Conservation (phyloP, 2,888 invertebrate species). For the Cylloceria caligata region DNA sequence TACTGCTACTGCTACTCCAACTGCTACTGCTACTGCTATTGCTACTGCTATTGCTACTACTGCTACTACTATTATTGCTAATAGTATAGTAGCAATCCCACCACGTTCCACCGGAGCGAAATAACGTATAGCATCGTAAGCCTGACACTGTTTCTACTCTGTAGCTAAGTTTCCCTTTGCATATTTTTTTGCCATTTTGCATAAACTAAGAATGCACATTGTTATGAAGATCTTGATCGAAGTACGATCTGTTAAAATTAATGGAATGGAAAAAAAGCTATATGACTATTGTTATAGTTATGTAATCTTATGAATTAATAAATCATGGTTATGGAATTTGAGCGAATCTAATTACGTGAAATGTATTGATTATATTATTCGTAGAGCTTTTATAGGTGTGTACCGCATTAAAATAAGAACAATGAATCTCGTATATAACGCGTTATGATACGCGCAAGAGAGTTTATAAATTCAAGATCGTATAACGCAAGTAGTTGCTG, state of each 20-base stretch:
- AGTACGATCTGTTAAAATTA: too few relatives aligned
- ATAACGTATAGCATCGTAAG: constrained; percentile 34
- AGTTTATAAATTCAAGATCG: background rate
- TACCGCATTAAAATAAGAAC: background rate
- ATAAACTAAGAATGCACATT: too few relatives aligned
- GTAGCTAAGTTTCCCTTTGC: too few relatives aligned
- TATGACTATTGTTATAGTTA: too few relatives aligned
- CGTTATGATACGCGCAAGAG: background rate
- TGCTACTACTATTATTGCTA: background rate
- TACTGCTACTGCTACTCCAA: too few relatives aligned
- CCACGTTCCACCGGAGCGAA: constrained; percentile 34
- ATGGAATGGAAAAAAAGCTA: too few relatives aligned
- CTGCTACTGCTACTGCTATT: background rate
- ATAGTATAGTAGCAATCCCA: constrained; percentile 24
- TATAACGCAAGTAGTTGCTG: background rate
- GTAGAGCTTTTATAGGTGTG: background rate
- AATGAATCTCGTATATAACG: background rate
- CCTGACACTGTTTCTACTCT: background rate
- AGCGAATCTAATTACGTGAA: too few relatives aligned
- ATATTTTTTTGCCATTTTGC: too few relatives aligned
- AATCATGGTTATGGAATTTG: too few relatives aligned
- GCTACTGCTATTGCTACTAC: background rate
- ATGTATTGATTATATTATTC: background rate
- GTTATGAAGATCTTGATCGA: too few relatives aligned
- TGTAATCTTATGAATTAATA: too few relatives aligned